Percentiles rank a stretch among this genome's conserved stretches.
phyloP scores from a whole-genome alignment of 1,140 invertebrate species.

The Nasonia giraulti region DNA sequence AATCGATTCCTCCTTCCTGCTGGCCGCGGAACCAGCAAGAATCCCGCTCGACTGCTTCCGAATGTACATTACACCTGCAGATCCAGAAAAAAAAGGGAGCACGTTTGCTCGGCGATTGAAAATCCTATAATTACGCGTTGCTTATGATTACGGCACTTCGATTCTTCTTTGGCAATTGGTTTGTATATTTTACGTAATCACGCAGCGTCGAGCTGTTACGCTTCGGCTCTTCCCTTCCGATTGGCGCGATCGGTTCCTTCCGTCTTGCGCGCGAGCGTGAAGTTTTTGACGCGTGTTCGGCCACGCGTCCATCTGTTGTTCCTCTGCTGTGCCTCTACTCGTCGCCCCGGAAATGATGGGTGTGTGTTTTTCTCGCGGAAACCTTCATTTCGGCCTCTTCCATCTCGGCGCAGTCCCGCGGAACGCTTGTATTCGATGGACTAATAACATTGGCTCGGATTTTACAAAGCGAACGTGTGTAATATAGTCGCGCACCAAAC shows the following conservation, averaged over 20 bases:
- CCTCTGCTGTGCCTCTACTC: background rate
- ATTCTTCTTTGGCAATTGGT: background rate
- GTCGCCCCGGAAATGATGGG: conserved; percentile 14
- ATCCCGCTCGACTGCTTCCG: background rate
- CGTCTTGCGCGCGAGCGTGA: conserved; percentile 24
- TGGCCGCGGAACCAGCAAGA: background rate
- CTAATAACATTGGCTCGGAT: background rate
- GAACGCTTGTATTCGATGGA: background rate
- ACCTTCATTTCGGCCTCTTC: background rate
- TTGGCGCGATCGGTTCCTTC: conserved; percentile 37
- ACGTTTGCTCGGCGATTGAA: background rate
- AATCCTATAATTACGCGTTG: background rate
- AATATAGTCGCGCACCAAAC: too few species aligned
- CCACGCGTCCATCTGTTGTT: conserved; percentile 40
- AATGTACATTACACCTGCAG: background rate
- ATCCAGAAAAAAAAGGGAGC: background rate
- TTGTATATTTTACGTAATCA: conserved; percentile 23
- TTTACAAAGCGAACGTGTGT: background rate
- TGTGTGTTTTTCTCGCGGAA: conserved; percentile 11
- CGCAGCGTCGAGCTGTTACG: conserved; percentile 7
- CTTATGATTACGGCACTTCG: background rate
- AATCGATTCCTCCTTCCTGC: background rate
- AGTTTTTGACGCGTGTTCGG: conserved; percentile 40
- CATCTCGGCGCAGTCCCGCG: too few species aligned
- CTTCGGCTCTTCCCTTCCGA: conserved; percentile 13